Evolutionary conservation across 2,113 vertebrate genomes (phyloP).

Genomic region (Mirza zaza): DNA sequence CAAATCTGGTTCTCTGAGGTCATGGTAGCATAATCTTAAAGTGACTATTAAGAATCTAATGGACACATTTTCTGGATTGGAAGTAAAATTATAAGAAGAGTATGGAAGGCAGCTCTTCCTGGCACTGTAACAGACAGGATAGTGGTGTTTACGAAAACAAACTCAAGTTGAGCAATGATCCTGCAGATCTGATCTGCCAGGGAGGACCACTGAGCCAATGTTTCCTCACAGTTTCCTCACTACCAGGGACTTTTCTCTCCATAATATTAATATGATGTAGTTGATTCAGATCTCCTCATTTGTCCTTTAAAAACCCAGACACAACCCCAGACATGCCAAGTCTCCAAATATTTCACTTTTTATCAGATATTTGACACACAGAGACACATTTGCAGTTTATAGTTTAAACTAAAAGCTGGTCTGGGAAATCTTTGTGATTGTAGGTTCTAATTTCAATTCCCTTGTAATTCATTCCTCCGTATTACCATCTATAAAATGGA

Average conservation of each 20-base stretch:
- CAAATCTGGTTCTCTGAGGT: constrained; percentile 7
- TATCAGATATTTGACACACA: neutral
- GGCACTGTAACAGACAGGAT: neutral
- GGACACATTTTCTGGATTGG: constrained; percentile 2
- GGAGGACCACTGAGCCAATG: neutral
- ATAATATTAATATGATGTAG: neutral
- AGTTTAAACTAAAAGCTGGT: neutral
- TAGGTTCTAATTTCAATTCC: constrained; percentile 53
- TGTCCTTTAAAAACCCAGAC: constrained; percentile 17
- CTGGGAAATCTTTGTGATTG: neutral
- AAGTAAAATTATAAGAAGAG: constrained; percentile 47
- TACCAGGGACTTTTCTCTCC: neutral
- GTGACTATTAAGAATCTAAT: neutral
- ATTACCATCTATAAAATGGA: constrained; percentile 59
- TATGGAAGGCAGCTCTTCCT: neutral
- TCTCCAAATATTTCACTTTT: neutral
- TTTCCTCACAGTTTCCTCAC: neutral
- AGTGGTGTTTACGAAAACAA: constrained; percentile 27
- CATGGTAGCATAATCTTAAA: neutral
- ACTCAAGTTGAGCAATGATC: neutral
- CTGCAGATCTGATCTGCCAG: neutral
- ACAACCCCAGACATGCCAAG: neutral
- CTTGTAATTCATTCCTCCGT: constrained; percentile 5
- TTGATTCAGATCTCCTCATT: neutral
- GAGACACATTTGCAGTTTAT: neutral